These are phyloP conservation scores for Trematomus loennbergii DNA, from an alignment of 2,113 vertebrate genomes.

Conservation along the genomic window DNA sequence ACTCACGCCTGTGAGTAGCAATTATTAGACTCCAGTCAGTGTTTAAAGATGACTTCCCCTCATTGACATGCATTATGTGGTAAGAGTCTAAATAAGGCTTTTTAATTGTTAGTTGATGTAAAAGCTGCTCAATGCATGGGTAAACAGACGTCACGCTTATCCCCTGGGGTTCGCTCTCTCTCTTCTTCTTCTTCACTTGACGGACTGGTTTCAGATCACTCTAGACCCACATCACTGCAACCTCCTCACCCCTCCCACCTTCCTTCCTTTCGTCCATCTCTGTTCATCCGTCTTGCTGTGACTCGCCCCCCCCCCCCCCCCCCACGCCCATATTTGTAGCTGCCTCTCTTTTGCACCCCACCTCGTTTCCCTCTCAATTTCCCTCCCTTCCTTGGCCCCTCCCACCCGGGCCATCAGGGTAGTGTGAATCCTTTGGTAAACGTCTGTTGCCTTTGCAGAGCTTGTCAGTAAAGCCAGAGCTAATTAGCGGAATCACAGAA, in stretches of 20 bases:
- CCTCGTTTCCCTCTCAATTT: neutral
- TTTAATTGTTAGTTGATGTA: slow-evolving; percentile 77
- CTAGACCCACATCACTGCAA: slow-evolving; percentile 45
- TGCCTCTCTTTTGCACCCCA: slow-evolving; percentile 9
- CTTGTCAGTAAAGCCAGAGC: slow-evolving; percentile 76
- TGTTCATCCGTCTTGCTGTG: neutral
- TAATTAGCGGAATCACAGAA: slow-evolving; percentile 83
- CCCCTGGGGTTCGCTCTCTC: slow-evolving; percentile 39
- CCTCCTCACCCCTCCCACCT: slow-evolving; percentile 14
- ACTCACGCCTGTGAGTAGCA: neutral
- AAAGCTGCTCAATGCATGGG: slow-evolving; percentile 58
- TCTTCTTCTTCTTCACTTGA: slow-evolving; percentile 29
- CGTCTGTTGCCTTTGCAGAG: slow-evolving; percentile 73
- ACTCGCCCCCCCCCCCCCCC: neutral
- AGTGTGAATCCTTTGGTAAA: slow-evolving; percentile 70
- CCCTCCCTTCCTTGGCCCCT: slow-evolving; percentile 20
- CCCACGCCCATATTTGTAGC: slow-evolving; percentile 10
- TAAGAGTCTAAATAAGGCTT: slow-evolving; percentile 60
- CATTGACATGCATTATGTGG: slow-evolving; percentile 51
- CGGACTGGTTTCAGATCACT: slow-evolving; percentile 59
- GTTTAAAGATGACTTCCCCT: slow-evolving; percentile 42
- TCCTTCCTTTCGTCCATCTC: neutral
- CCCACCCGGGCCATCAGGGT: slow-evolving; percentile 66
- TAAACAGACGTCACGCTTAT: slow-evolving; percentile 66
- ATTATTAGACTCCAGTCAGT: slow-evolving; percentile 25